Evolutionary conservation across 2,888 invertebrate genomes (phyloP).

Genomic region (Athalia rosae): DNA sequence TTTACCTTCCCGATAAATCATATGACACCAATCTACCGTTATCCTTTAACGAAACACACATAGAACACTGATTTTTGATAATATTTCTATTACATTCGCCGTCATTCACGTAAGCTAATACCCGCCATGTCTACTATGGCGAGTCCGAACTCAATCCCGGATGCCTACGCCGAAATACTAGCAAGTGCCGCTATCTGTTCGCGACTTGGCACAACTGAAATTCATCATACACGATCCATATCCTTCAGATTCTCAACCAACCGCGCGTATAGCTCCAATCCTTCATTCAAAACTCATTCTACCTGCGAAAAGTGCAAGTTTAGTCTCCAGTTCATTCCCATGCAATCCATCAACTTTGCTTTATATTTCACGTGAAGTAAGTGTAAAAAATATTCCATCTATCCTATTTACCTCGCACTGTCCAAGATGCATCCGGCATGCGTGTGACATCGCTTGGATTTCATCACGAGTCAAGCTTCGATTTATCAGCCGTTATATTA

Average conservation of each 20-base stretch:
- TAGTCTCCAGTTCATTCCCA: background rate
- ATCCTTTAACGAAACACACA: conserved; percentile 66
- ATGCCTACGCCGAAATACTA: conserved; percentile 75
- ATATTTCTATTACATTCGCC: conserved; percentile 69
- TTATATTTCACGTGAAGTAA: too few species aligned
- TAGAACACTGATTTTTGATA: conserved; percentile 65
- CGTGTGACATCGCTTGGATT: too few species aligned
- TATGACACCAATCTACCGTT: conserved; percentile 73
- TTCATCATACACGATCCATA: conserved; percentile 35
- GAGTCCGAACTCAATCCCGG: conserved; percentile 76
- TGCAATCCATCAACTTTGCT: too few species aligned
- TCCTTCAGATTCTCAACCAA: background rate
- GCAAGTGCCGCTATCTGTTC: conserved; percentile 47
- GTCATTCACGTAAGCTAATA: conserved; percentile 74
- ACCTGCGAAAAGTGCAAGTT: background rate
- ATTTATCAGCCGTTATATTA: too few species aligned
- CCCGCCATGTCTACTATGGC: conserved; percentile 90
- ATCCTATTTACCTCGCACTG: too few species aligned
- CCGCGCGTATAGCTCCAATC: conserved; percentile 13
- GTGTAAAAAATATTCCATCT: too few species aligned
- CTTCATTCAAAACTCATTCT: background rate
- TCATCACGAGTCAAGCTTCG: too few species aligned
- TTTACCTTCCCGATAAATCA: conserved; percentile 82
- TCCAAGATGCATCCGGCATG: too few species aligned
- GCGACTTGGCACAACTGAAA: conserved; percentile 55